Evolutionary conservation across 2,797 vertebrate species (phyloP), one percentile per base, ranked within the genome.

Genomic region (Saguinus oedipus): DNA sequence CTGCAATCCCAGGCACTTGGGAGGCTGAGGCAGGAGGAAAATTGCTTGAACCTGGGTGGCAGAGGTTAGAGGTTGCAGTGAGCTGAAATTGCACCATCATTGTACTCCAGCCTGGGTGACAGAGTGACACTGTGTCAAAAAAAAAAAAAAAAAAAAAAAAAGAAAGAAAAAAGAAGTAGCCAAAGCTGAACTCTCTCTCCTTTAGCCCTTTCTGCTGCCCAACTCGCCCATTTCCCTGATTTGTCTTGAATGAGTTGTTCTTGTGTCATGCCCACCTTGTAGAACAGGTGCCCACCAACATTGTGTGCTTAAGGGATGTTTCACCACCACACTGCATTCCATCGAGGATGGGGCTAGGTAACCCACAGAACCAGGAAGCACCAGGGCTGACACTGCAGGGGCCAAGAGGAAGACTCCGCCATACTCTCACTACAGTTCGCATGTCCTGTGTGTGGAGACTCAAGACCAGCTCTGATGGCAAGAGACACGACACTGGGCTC

Each of bases 341-440:
- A 22, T 1, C 11, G 2, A 14, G 42, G 39, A 46, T 3, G 14
- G 61, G 44, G 19, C 1, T 2, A 1, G 19, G 10, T 20, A n/a
- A 13, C 27, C 36, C 19, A 7, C 6, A 42, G 30, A 22, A 30
- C 8, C 1, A 44, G 14, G 13, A 33, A 42, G 12, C 7, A 33
- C 0, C 30, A 24, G 22, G 0, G 27, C 19, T 33, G 24, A 10
- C 3, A 6, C 19, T 46, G 12, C 1, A 7, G 5, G 15, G 15
- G 5, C 27, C 17, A 1, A 2, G 7, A 15, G 33, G 33, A n/a
- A n/a, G 46, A 80, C 20, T 2, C 33, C 20, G 0, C 33, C 2
- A 44, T 0, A 10, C 33, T 80, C 33, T 53, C 48, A 6, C 48
- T 24, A 7, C 48, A 22, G 12, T 80, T n/a, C 3, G 1, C 33